Conservation (phyloP, 2,113 vertebrate species). For the Sinosuthora webbiana region DNA sequence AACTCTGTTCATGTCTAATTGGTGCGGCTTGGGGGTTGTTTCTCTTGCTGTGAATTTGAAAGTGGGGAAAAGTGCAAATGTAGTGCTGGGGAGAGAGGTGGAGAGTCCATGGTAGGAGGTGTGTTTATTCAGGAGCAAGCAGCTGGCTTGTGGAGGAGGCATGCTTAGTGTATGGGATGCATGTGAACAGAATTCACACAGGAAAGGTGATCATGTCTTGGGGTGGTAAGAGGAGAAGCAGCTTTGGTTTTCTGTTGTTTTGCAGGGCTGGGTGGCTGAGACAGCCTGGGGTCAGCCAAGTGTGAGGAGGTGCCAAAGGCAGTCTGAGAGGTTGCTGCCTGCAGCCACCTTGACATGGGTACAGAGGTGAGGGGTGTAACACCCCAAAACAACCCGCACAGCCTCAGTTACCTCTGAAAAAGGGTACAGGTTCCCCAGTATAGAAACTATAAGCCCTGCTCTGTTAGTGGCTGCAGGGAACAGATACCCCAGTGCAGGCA, state of each 20-base stretch:
- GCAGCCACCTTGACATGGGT: accelerated
- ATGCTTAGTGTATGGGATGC: accelerated
- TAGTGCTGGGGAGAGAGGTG: too few relatives aligned
- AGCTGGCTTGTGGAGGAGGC: background rate
- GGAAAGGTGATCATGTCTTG: accelerated
- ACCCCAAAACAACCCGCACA: background rate
- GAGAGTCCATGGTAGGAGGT: accelerated
- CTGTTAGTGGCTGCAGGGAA: background rate
- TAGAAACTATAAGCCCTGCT: background rate
- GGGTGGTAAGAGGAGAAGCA: background rate
- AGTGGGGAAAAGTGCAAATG: background rate
- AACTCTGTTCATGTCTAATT: accelerated
- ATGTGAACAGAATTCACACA: background rate
- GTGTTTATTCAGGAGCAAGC: accelerated
- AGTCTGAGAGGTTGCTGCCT: background rate
- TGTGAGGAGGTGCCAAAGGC: background rate
- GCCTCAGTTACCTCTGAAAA: background rate
- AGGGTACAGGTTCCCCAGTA: background rate
- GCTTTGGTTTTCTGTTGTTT: background rate
- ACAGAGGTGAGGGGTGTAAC: background rate
- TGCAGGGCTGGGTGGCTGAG: background rate
- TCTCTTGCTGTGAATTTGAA: background rate
- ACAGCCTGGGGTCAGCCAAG: too few relatives aligned
- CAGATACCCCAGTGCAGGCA: background rate
- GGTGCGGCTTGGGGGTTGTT: background rate